Base-by-base conservation (phyloP, 2,113 vertebrate genomes). In the Sphyrna mokarran region DNA sequence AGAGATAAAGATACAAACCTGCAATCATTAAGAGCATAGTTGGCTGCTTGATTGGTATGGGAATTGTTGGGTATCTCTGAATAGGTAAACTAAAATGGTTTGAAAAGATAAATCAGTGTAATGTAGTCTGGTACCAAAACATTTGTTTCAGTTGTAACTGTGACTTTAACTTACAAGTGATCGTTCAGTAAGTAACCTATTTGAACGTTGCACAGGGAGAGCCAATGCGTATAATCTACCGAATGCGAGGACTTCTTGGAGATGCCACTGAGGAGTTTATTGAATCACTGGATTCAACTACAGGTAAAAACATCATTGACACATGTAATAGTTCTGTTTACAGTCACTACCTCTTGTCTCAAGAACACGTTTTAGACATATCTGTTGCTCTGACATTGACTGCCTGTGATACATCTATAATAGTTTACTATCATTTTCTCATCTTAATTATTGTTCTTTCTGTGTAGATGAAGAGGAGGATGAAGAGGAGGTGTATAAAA, bases 251-350 rank as follows among this genome's bases (percentile, higher is more conserved):
- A 40, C 97, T 99, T 85, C 97, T 99, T n/a, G 99, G 99, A 68
- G 99, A 99, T 96, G 99, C 99, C 22, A 99, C 99, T 0, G 99
- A 99, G 96, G 99, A 99, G 97, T 99, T 99, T 96, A 99, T 99
- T 0, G 99, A 99, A 96, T 99, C 99, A 40, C 97, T 99, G 83
- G 99, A 99, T 96, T 99, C 99, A 14, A 99, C 99, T 40, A 99
- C 99, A 97, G 99, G 99, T 99, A 97, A 94, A 94, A 33, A 61
- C 18, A 80, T n/a, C 9, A 54, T 10, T 80, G 8, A 22, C 40
- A 58, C 95, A 72, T 1, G n/a, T 69, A 72, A 48, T 29, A 23
- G 26, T 76, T 72, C 11, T 40, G 40, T 13, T 61, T 80, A 80
- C 43, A 37, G 14, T 54, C 18, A 26, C 33, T 61, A 11, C 69